These are phyloP conservation scores for Pangasianodon gigas DNA, from an alignment of 2,113 vertebrate species.

Conservation along the genomic window DNA sequence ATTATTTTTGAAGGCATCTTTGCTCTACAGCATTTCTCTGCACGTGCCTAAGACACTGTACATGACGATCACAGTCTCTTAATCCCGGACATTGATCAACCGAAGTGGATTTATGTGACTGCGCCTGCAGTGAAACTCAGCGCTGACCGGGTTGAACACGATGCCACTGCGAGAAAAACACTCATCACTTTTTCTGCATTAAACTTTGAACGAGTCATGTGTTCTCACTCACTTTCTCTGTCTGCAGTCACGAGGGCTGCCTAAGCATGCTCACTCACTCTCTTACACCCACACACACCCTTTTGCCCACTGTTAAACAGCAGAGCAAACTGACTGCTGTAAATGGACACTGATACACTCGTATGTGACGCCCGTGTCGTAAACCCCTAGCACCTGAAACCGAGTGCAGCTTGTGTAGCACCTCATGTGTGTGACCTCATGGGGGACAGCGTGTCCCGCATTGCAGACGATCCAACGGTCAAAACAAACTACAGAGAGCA, in stretches of 20 bases:
- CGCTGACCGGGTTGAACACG: conserved; percentile 11
- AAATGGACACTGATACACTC: background rate
- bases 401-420: background rate
- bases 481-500: background rate
- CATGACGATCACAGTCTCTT: background rate
- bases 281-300: background rate
- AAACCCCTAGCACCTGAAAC: background rate
- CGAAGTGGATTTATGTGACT: background rate
- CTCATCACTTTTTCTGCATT: conserved; percentile 33
- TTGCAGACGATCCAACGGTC: background rate
- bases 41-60: background rate
- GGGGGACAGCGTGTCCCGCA: conserved; percentile 13
- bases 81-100: background rate
- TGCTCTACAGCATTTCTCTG: too few relatives aligned
- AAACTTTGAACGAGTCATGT: conserved; percentile 51
- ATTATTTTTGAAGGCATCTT: too few relatives aligned
- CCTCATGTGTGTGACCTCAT: background rate
- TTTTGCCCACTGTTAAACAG: background rate
- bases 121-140: background rate
- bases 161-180: conserved; percentile 25
- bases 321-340: background rate
- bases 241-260: conserved; percentile 44
- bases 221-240: conserved; percentile 26
- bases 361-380: background rate
- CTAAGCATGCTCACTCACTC: background rate